phyloP scores from a whole-genome alignment of 2,113 vertebrate species.

The Leptosomus discolor region DNA sequence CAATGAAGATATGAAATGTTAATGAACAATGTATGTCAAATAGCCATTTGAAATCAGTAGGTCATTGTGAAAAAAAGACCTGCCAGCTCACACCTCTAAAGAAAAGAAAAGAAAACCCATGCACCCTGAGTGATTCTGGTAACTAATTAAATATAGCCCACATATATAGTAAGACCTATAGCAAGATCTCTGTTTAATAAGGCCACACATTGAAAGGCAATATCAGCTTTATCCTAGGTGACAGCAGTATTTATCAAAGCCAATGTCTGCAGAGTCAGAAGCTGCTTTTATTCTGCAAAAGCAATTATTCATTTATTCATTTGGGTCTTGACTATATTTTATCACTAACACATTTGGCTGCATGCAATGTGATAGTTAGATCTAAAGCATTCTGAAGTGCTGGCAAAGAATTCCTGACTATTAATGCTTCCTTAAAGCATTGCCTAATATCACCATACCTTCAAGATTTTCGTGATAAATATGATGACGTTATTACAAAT shows the following conservation, averaged over 20 bases:
- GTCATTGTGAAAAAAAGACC: not conserved
- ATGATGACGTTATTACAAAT: not conserved
- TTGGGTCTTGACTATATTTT: conserved; percentile 21
- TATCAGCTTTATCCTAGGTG: conserved; percentile 63
- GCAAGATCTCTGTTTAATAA: conserved; percentile 67
- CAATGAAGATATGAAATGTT: conserved; percentile 41
- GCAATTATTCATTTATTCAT: conserved; percentile 57
- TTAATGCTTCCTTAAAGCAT: not conserved
- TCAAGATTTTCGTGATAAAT: not conserved
- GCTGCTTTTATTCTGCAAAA: conserved; percentile 53
- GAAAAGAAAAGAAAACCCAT: not conserved
- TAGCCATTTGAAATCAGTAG: conserved; percentile 22
- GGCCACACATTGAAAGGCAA: conserved; percentile 55
- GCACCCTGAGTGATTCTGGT: not conserved
- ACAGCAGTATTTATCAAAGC: conserved; percentile 70
- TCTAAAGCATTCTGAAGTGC: not conserved
- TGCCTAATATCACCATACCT: not conserved
- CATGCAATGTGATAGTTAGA: not conserved
- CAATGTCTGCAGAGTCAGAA: conserved; percentile 65
- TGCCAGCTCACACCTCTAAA: not conserved
- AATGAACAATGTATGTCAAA: conserved; percentile 30
- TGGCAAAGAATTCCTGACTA: not conserved
- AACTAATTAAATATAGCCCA: conserved; percentile 27
- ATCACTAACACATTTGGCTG: not conserved
- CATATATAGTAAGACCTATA: conserved; percentile 1